Base-by-base conservation (phyloP, 2,888 invertebrate genomes). In the Podabrus alpinus region DNA sequence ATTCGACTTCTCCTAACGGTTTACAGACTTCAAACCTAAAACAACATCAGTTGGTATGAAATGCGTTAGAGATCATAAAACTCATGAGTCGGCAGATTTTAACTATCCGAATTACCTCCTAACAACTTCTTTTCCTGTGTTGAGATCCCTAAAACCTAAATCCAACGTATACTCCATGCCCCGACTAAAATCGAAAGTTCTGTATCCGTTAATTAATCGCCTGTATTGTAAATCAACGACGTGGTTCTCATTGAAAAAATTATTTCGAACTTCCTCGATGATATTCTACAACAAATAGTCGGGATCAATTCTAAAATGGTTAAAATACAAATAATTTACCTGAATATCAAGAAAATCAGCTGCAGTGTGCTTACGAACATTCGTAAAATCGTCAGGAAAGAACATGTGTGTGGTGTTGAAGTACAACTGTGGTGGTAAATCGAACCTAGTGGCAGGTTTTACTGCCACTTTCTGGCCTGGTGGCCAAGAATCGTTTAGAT, bases 131-230 rank as follows among this genome's bases (percentile, higher is more conserved):
- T 86, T 86, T 13, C 88, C 88, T 15, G 85, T 88, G 29, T 84
- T 83, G 21, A 83, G 80, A 80, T 92, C 90, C 19, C 86, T 83
- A 81, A 93, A 91, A 72, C 88, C 89, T n/a, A 94, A 84, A 86
- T 96, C 95, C 15, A 97, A 84, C 70, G 92, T 90, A 85, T 96
- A 97, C 85, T 96, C 95, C 91, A 96, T 92, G 67, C 97, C 97
- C 76, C 96, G 89, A 1, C 93, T 92, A 1, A 95, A 92, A 88
- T 96, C 96, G 83, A 95, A 96, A 78, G 91, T 90, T 78, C 91
- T 89, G 83, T 95, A 96, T 0, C 94, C 94, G 83, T 94, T 94
- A 15, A 92, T 87, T 24, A 94, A 82, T 68, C 88, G 88, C 16
- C 88, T 85, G 81, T 89, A 92, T 75, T 88, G 87, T n/a, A 92